A percentile compares a stretch with the other conserved stretches of the same genome.
phyloP scores from a whole-genome alignment of 2,113 vertebrate genomes.

The Phylloscopus trochiloides region DNA sequence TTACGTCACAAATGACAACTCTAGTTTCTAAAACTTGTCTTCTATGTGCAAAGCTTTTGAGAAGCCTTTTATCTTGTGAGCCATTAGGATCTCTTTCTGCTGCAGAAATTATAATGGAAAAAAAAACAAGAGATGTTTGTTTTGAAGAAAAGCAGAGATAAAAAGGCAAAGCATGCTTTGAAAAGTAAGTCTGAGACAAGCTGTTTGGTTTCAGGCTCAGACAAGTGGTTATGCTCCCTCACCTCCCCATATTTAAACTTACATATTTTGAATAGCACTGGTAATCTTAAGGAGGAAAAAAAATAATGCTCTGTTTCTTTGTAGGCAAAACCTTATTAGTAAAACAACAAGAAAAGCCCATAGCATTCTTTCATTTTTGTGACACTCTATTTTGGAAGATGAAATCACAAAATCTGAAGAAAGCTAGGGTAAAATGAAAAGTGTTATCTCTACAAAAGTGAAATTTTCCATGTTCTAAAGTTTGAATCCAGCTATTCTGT shows the following conservation, averaged over 20 bases:
- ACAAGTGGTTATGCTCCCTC: neutral
- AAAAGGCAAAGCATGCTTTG: neutral
- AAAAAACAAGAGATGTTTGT: neutral
- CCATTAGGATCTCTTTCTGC: neutral
- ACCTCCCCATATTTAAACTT: neutral
- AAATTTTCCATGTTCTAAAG: neutral
- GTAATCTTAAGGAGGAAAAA: neutral
- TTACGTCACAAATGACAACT: slow-evolving; percentile 4
- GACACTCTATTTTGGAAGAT: neutral
- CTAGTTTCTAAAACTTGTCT: neutral
- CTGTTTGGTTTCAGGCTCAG: neutral
- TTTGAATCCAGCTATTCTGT: neutral
- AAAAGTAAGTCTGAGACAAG: neutral
- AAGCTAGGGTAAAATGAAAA: neutral
- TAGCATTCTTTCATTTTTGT: neutral
- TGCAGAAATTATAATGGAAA: neutral
- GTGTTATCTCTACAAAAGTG: neutral
- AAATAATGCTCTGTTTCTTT: neutral
- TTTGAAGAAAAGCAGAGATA: neutral
- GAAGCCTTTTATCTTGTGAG: slow-evolving; percentile 32
- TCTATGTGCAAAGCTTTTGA: neutral
- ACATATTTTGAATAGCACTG: neutral
- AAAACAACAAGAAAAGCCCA: neutral
- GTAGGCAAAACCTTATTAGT: neutral
- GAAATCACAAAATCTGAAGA: neutral